A percentile compares a stretch with the other conserved stretches of the same genome.
These are phyloP conservation scores for Carcinoscorpius rotundicauda DNA, from an alignment of 1,140 invertebrate genomes.

Conservation along the genomic window DNA sequence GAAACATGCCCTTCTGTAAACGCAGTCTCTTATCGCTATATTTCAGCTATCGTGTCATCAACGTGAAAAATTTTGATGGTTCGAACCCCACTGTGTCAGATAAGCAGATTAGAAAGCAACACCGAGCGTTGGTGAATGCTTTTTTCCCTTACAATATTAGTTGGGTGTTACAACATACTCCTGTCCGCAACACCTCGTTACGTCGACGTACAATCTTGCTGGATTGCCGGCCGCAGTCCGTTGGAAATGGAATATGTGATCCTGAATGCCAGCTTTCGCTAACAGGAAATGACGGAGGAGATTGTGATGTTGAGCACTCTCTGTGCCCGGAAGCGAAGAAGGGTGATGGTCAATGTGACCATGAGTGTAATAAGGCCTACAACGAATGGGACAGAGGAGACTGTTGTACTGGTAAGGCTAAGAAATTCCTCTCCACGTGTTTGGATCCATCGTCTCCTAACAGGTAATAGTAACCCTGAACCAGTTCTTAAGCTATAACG, in stretches of 20 bases:
- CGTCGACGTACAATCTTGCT: neutral
- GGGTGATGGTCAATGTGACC: slow-evolving; percentile 3
- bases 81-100: slow-evolving; percentile 2
- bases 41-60: slow-evolving; percentile 5
- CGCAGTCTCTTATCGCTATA: neutral
- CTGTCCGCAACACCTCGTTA: slow-evolving; percentile 1
- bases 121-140: neutral
- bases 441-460: slow-evolving; percentile 6
- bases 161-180: neutral
- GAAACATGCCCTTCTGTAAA: no score
- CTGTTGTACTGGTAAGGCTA: neutral
- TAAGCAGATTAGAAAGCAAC: slow-evolving; percentile 1
- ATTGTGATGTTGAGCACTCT: neutral
- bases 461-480: neutral
- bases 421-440: neutral
- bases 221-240: neutral
- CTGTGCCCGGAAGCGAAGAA: neutral
- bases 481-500: no score
- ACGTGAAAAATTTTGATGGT: slow-evolving; percentile 3
- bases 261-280: slow-evolving; percentile 1
- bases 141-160: slow-evolving; percentile 7
- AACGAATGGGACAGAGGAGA: slow-evolving; percentile 4
- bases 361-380: neutral
- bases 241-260: slow-evolving; percentile 6
- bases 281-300: slow-evolving; percentile 6